phyloP scores from a whole-genome alignment of 1,140 invertebrate genomes.

The Neocloeon triangulifer region DNA sequence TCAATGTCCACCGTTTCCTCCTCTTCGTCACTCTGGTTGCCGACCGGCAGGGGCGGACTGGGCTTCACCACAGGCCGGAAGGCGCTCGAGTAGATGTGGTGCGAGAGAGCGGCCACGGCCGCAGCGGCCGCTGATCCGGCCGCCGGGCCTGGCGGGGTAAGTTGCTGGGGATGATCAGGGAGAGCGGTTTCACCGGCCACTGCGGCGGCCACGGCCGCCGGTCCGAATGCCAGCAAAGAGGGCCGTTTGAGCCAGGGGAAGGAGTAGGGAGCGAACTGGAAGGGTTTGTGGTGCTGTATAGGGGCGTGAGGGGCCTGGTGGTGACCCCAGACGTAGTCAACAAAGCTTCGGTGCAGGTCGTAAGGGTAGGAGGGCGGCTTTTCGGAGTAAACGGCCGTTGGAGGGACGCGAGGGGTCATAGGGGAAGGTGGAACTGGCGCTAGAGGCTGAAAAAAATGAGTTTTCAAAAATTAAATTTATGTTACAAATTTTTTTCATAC shows the following conservation, averaged over 20 bases:
- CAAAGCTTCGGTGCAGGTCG: slow-evolving; percentile 19
- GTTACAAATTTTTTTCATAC: no score
- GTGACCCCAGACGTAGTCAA: slow-evolving; percentile 38
- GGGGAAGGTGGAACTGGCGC: slow-evolving; percentile 5
- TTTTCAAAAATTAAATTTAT: no score
- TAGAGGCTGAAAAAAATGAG: no score
- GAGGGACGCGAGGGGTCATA: slow-evolving; percentile 17
- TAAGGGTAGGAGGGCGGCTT: slow-evolving; percentile 22
- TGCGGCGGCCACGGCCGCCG: no score
- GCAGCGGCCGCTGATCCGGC: slow-evolving; percentile 1
- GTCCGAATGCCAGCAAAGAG: slow-evolving; percentile 21
- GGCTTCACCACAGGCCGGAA: slow-evolving; percentile 29
- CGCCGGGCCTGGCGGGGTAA: slow-evolving; percentile 13
- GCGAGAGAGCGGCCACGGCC: neutral
- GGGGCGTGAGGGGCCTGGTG: slow-evolving; percentile 22
- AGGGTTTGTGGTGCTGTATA: slow-evolving; percentile 16
- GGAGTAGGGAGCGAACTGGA: slow-evolving; percentile 28
- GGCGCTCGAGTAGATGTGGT: slow-evolving; percentile 15
- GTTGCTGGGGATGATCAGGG: neutral
- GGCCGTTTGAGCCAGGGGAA: slow-evolving; percentile 30
- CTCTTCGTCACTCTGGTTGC: slow-evolving; percentile 5
- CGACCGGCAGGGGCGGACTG: neutral
- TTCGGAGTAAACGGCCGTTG: slow-evolving; percentile 27
- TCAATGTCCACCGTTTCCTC: slow-evolving; percentile 35
- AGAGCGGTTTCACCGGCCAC: neutral